Evolutionary conservation across 2,797 vertebrate species (phyloP).

Genomic region (Sitta carolinensis): DNA sequence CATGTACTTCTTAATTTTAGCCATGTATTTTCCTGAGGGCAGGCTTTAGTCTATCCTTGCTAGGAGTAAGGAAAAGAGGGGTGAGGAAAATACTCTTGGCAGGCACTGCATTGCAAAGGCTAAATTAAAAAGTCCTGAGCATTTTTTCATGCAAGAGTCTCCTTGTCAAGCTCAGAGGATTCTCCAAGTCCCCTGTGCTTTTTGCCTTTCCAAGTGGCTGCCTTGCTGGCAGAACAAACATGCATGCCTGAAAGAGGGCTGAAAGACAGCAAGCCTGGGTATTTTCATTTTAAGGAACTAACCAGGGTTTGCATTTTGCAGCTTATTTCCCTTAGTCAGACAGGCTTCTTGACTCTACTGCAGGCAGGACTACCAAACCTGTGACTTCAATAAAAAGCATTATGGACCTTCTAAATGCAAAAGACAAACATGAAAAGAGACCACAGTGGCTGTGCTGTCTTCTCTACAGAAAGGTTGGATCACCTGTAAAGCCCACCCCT

Average conservation of each 20-base stretch:
- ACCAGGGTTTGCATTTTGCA: not conserved
- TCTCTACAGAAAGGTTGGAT: not conserved
- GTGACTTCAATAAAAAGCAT: not conserved
- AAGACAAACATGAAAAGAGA: not conserved
- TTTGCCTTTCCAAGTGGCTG: constrained; percentile 2
- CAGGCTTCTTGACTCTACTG: not conserved
- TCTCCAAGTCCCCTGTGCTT: not conserved
- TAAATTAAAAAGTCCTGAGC: not conserved
- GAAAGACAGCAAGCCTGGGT: not conserved
- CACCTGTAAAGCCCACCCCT: not conserved
- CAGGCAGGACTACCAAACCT: not conserved
- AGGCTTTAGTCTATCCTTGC: constrained; percentile 39
- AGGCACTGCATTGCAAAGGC: not conserved
- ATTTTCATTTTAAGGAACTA: not conserved
- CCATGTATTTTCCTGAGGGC: not conserved
- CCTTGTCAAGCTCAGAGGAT: constrained; percentile 16
- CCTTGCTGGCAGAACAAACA: constrained; percentile 57
- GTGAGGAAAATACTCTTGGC: not conserved
- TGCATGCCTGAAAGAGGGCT: constrained; percentile 7
- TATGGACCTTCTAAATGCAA: not conserved
- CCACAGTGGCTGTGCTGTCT: rapidly evolving
- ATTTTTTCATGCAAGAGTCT: not conserved
- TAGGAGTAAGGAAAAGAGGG: not conserved
- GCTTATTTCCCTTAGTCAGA: not conserved
- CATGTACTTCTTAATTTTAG: constrained; percentile 3